These are phyloP conservation scores for Agapostemon virescens DNA, from an alignment of 2,888 invertebrate species.

Conservation along the genomic window DNA sequence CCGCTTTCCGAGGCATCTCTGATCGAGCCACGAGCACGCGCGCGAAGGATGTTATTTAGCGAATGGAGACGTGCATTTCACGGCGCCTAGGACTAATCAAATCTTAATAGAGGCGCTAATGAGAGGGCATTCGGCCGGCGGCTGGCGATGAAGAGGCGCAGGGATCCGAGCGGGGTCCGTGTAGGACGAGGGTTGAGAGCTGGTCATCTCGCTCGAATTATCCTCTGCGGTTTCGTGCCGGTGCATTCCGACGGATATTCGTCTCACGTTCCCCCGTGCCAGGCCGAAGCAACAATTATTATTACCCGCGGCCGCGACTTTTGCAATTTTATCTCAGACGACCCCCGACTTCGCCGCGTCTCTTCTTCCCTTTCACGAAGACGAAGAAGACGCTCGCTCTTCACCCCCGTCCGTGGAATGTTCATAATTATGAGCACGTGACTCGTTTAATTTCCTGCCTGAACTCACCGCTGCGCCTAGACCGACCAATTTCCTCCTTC, in stretches of 20 bases:
- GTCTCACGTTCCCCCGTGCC: constrained; percentile 71
- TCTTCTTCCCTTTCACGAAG: not conserved
- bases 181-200: constrained; percentile 2
- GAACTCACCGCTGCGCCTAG: constrained; percentile 63
- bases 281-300: constrained; percentile 73
- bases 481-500: constrained; percentile 73
- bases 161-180: constrained; percentile 42
- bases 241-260: constrained; percentile 72
- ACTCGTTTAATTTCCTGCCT: constrained; percentile 77
- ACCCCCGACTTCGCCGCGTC: constrained; percentile 13
- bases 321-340: constrained; percentile 67
- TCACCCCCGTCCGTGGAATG: constrained; percentile 63
- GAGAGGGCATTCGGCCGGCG: constrained; percentile 73
- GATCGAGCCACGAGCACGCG: not conserved
- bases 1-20: not conserved
- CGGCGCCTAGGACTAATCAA: constrained; percentile 75
- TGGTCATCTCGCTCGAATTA: constrained; percentile 65
- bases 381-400: constrained; percentile 34
- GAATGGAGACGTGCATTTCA: constrained; percentile 69
- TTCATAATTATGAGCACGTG: constrained; percentile 78
- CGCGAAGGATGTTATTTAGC: constrained; percentile 68
- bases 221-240: constrained; percentile 70
- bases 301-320: constrained; percentile 67
- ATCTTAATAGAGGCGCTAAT: constrained; percentile 79
- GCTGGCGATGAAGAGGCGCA: constrained; percentile 52